Evolutionary conservation across 2,797 vertebrate genomes (phyloP).

Genomic region (Gallinago stenura): DNA sequence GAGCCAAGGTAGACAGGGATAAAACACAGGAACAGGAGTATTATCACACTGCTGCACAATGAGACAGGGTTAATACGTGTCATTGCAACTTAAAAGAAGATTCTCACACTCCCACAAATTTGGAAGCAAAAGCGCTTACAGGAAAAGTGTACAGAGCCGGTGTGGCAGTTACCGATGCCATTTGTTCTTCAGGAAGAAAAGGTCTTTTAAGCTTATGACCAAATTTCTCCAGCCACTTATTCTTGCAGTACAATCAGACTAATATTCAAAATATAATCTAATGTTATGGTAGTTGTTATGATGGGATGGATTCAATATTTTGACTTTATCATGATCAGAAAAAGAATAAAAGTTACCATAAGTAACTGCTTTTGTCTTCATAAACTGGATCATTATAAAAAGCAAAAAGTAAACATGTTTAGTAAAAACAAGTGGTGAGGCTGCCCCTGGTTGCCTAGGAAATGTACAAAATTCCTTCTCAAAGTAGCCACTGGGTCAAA

Average conservation of each 20-base stretch:
- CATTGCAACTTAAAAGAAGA: not conserved
- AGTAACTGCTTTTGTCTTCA: conserved; percentile 11
- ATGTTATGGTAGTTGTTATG: conserved; percentile 40
- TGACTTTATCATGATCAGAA: conserved; percentile 36
- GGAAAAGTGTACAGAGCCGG: not conserved
- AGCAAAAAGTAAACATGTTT: conserved; percentile 13
- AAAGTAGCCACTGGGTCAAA: not conserved
- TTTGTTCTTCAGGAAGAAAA: not conserved
- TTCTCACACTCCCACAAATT: not conserved
- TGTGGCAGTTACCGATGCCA: not conserved
- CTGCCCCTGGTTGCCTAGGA: not conserved
- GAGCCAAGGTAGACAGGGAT: not conserved
- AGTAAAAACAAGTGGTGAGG: not conserved
- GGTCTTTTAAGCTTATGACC: not conserved
- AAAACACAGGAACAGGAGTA: not conserved
- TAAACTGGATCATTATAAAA: conserved; percentile 22
- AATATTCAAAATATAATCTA: conserved; percentile 16
- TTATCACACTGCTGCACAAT: not conserved
- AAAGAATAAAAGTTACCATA: conserved; percentile 15
- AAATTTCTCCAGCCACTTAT: conserved; percentile 5
- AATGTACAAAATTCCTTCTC: not conserved
- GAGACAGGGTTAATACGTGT: not conserved
- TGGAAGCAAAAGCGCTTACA: not conserved
- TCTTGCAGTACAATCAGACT: conserved; percentile 38
- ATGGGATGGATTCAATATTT: conserved; percentile 58